A percentile compares a stretch with the other conserved stretches of the same genome.
Evolutionary conservation across 2,888 invertebrate genomes (phyloP).

Genomic region (Cryptops parisi): DNA sequence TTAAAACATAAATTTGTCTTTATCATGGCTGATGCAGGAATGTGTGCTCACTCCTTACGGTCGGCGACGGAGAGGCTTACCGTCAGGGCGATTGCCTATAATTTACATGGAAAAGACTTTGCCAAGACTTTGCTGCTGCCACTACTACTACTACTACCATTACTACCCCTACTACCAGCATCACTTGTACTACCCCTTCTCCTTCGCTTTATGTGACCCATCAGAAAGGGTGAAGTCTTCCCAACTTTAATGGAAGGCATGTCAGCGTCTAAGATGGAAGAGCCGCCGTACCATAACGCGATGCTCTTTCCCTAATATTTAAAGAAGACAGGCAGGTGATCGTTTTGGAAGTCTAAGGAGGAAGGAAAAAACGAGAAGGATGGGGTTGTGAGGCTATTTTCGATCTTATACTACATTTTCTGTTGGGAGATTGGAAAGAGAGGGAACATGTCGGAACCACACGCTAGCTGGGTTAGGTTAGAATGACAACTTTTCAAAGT

Average conservation of each 20-base stretch:
- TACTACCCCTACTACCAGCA: too few relatives aligned
- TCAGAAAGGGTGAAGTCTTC: background rate
- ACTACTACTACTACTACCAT: too few relatives aligned
- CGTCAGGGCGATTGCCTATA: background rate
- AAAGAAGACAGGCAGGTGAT: background rate
- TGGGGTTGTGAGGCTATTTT: background rate
- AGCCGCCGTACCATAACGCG: too few relatives aligned
- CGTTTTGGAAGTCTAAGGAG: background rate
- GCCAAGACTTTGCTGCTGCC: background rate
- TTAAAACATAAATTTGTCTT: constrained; percentile 14
- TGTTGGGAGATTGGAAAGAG: too few relatives aligned
- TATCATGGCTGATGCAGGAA: constrained; percentile 7
- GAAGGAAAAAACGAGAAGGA: background rate
- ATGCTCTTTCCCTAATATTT: background rate
- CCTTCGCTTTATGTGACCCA: background rate
- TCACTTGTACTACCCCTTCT: too few relatives aligned
- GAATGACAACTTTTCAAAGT: too few relatives aligned
- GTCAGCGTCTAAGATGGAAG: background rate
- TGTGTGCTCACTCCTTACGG: constrained; percentile 6
- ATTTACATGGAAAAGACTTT: background rate
- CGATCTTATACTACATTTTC: too few relatives aligned
- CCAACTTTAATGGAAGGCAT: background rate
- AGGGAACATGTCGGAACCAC: too few relatives aligned
- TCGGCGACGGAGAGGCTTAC: background rate
- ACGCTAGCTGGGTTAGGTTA: too few relatives aligned